A percentile compares a stretch with the other conserved stretches of the same genome.
phyloP scores from a whole-genome alignment of 2,797 vertebrate species.

The Sebastes nivosus region DNA sequence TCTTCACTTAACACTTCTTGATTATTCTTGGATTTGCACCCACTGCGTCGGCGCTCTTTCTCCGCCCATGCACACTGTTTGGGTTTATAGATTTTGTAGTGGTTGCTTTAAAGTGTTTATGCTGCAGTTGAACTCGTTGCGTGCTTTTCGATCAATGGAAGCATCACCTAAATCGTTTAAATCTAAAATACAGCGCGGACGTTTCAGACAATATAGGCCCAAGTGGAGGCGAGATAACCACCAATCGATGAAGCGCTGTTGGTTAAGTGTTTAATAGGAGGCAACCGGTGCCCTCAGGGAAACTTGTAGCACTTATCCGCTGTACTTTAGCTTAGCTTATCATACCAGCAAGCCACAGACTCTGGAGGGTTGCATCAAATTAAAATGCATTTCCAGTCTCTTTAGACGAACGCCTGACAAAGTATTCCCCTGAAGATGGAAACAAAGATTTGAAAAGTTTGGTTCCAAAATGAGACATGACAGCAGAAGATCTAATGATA shows the following conservation, averaged over 20 bases:
- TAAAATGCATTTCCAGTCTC: slow-evolving; percentile 53
- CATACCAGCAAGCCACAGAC: slow-evolving; percentile 50
- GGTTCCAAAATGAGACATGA: slow-evolving; percentile 11
- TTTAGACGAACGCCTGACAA: slow-evolving; percentile 13
- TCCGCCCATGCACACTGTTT: slow-evolving; percentile 13
- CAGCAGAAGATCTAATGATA: slow-evolving; percentile 13
- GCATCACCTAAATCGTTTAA: slow-evolving; percentile 46
- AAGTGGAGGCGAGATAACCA: slow-evolving; percentile 56
- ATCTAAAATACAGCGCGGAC: slow-evolving; percentile 45
- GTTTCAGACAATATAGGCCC: slow-evolving; percentile 45
- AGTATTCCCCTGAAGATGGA: slow-evolving; percentile 14
- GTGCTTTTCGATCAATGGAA: slow-evolving; percentile 38
- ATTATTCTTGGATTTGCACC: slow-evolving; percentile 19
- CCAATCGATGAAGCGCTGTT: slow-evolving; percentile 60
- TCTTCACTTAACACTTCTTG: slow-evolving; percentile 2
- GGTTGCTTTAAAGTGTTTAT: slow-evolving; percentile 46
- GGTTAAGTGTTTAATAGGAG: slow-evolving; percentile 72
- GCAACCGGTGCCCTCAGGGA: slow-evolving; percentile 51
- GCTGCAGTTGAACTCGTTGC: slow-evolving; percentile 30
- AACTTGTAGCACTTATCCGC: slow-evolving; percentile 64
- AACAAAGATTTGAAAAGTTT: slow-evolving; percentile 21
- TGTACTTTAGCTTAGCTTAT: slow-evolving; percentile 57
- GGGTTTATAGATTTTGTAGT: slow-evolving; percentile 25
- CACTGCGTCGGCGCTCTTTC: not conserved
- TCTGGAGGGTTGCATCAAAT: slow-evolving; percentile 52